A percentile compares a stretch with the other conserved stretches of the same genome.
Conservation (phyloP, 2,888 invertebrate genomes). For the Phortica okadai region DNA sequence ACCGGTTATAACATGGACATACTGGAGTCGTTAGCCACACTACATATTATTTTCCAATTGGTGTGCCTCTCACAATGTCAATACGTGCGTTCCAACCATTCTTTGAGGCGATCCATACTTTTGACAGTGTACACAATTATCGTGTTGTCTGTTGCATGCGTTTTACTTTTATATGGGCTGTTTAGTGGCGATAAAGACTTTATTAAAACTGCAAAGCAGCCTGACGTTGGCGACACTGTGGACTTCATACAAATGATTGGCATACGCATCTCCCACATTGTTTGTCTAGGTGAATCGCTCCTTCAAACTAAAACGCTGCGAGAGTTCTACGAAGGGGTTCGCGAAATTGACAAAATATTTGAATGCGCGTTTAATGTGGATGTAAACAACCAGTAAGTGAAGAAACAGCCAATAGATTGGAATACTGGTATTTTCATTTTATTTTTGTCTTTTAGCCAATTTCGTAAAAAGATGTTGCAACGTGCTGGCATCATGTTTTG, state of each 20-base stretch:
- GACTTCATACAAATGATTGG: slow-evolving; percentile 71
- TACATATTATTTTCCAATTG: slow-evolving; percentile 59
- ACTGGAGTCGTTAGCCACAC: slow-evolving; percentile 52
- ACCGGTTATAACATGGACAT: slow-evolving; percentile 58
- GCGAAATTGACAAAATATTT: slow-evolving; percentile 69
- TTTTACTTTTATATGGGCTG: slow-evolving; percentile 55
- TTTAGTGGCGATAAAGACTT: slow-evolving; percentile 45
- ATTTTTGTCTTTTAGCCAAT: slow-evolving; percentile 8
- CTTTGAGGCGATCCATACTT: slow-evolving; percentile 49
- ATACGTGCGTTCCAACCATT: slow-evolving; percentile 49
- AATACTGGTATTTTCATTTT: neutral
- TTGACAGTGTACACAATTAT: slow-evolving; percentile 59
- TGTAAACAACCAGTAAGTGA: slow-evolving; percentile 55
- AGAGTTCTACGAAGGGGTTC: slow-evolving; percentile 56
- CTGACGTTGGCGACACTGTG: slow-evolving; percentile 63
- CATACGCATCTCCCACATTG: slow-evolving; percentile 67
- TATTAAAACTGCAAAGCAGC: slow-evolving; percentile 37
- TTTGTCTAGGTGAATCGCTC: slow-evolving; percentile 66
- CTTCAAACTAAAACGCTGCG: slow-evolving; percentile 54
- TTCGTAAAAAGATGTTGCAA: slow-evolving; percentile 48
- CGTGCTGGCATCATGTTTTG: slow-evolving; percentile 53
- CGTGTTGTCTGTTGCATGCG: slow-evolving; percentile 48
- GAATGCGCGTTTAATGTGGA: slow-evolving; percentile 61
- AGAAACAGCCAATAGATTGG: neutral
- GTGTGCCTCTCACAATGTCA: slow-evolving; percentile 59